A percentile compares a stretch with the other conserved stretches of the same genome.
phyloP scores from a whole-genome alignment of 1,140 invertebrate species.

The Lanistes nyassanus region DNA sequence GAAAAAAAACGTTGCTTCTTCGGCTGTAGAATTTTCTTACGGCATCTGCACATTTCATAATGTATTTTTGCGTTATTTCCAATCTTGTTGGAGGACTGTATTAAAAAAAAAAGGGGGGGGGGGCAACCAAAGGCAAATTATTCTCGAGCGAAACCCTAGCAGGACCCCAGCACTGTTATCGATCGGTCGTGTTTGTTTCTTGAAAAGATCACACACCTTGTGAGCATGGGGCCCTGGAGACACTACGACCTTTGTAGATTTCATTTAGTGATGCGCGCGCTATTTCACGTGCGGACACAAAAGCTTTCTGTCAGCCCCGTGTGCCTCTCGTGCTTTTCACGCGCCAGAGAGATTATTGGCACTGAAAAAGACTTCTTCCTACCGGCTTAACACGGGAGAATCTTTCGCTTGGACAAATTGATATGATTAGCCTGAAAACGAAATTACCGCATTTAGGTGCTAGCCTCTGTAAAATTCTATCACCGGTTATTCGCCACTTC shows the following conservation, averaged over 20 bases:
- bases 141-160: background rate
- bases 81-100: no score
- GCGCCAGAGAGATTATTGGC: conserved; percentile 17
- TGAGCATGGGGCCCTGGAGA: background rate
- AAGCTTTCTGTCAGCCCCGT: background rate
- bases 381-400: conserved; percentile 12
- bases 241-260: conserved; percentile 1
- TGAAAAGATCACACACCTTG: conserved; percentile 1
- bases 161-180: background rate
- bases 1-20: no score
- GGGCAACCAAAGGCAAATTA: no score
- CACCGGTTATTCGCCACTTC: conserved; percentile 5
- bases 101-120: no score
- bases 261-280: conserved; percentile 7
- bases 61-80: no score
- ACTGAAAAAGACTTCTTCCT: conserved; percentile 4
- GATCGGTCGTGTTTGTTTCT: background rate
- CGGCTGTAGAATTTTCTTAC: no score
- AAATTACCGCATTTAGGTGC: conserved; percentile 27
- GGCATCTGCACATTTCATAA: no score
- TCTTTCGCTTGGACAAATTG: conserved; percentile 17
- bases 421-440: conserved; percentile 22
- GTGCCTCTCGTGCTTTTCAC: background rate
- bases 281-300: conserved; percentile 18
- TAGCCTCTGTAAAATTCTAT: conserved; percentile 25